These are phyloP conservation scores for Cryptus armator DNA, from an alignment of 2,888 invertebrate species.

Conservation along the genomic window DNA sequence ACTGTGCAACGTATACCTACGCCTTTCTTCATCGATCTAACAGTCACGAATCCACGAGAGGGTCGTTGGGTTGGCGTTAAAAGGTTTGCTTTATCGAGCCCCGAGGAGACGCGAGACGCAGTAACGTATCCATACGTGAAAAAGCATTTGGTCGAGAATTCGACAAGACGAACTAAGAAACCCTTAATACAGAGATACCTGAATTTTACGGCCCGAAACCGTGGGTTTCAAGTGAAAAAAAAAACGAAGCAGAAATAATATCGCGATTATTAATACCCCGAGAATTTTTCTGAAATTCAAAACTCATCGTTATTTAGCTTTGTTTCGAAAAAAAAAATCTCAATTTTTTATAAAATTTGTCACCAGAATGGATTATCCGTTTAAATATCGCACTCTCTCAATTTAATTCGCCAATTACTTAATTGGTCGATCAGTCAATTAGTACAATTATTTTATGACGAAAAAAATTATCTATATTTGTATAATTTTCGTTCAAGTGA, in stretches of 20 bases:
- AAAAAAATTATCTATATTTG: neutral
- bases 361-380: too few relatives aligned
- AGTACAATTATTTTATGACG: neutral
- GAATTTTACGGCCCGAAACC: neutral
- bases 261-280: neutral
- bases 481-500: neutral
- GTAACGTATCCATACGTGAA: constrained; percentile 14
- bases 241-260: neutral
- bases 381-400: neutral
- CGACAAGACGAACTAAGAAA: constrained; percentile 44
- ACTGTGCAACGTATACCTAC: constrained; percentile 9
- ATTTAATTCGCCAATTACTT: neutral
- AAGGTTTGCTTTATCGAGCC: constrained; percentile 56
- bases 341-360: too few relatives aligned
- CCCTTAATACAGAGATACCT: constrained; percentile 8
- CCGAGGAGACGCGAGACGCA: constrained; percentile 39
- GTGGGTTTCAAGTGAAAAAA: neutral
- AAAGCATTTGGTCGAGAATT: constrained; percentile 41
- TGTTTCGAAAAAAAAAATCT: too few relatives aligned
- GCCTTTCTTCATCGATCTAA: constrained; percentile 57
- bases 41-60: constrained; percentile 44
- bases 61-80: constrained; percentile 48
- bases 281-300: too few relatives aligned
- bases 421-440: neutral
- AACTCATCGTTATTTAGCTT: too few relatives aligned